These are phyloP conservation scores for Rallus crepitans DNA, from an alignment of 2,797 vertebrate species.

Conservation along the genomic window DNA sequence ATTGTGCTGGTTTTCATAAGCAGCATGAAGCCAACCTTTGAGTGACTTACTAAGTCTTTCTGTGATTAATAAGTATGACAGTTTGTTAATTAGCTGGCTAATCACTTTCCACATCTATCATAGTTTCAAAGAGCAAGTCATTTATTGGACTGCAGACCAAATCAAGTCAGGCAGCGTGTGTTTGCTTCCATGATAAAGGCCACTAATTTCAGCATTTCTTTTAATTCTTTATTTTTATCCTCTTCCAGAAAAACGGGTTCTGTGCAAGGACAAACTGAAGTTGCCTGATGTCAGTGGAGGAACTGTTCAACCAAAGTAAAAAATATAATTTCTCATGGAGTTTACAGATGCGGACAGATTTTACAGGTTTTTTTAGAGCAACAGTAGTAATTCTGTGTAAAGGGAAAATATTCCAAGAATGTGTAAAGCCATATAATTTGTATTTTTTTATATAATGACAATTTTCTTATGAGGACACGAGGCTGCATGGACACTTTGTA, in stretches of 20 bases:
- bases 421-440: too few relatives aligned
- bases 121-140: not conserved
- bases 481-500: not conserved
- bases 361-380: not conserved
- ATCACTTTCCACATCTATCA: slow-evolving; percentile 24
- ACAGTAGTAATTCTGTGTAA: not conserved
- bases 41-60: not conserved
- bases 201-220: not conserved
- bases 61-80: not conserved
- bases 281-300: not conserved
- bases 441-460: not conserved
- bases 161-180: not conserved
- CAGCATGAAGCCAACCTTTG: slow-evolving; percentile 24
- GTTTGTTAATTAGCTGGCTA: slow-evolving; percentile 47
- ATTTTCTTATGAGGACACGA: not conserved
- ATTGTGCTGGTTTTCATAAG: not conserved
- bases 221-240: not conserved
- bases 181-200: not conserved
- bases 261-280: not conserved
- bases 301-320: not conserved
- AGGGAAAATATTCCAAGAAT: not conserved
- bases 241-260: not conserved
- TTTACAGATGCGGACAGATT: not conserved
- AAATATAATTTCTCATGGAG: not conserved
- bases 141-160: not conserved